Evolutionary conservation across 1,140 invertebrate species (phyloP).

Genomic region (Calliphora vicina): DNA sequence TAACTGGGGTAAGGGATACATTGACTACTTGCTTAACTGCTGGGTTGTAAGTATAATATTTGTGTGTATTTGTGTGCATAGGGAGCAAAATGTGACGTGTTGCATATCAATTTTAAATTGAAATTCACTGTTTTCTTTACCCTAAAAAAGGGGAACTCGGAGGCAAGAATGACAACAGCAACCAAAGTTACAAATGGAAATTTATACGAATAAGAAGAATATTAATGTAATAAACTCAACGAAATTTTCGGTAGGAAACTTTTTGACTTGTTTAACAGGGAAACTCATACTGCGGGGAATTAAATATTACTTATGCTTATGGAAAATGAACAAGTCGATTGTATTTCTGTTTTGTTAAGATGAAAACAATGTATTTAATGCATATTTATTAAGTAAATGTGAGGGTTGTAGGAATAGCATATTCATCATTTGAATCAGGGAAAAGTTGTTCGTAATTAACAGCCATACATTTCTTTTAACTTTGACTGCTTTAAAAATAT

Average conservation of each 20-base stretch:
- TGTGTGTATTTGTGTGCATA: neutral
- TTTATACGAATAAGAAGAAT: neutral
- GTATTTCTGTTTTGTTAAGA: neutral
- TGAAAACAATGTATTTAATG: neutral
- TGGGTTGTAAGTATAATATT: neutral
- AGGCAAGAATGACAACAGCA: neutral
- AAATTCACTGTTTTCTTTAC: constrained; percentile 21
- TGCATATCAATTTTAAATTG: constrained; percentile 25
- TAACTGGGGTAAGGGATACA: too few species aligned
- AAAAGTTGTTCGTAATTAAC: too few species aligned
- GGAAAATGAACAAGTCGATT: neutral
- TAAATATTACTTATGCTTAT: neutral
- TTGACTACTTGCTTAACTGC: too few species aligned
- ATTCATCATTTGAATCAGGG: too few species aligned
- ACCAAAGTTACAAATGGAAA: neutral
- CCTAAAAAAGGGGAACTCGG: neutral
- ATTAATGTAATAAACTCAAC: neutral
- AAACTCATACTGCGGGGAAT: neutral
- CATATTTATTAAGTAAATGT: too few species aligned
- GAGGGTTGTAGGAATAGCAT: too few species aligned
- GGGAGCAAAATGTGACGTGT: constrained; percentile 13
- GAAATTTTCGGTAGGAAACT: neutral
- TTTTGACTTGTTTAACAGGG: neutral
- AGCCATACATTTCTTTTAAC: too few species aligned
- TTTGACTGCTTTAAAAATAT: too few species aligned